Evolutionary conservation across 2,888 invertebrate species (phyloP), one percentile per base, ranked within the genome.

Genomic region (Acrobasis repandana): DNA sequence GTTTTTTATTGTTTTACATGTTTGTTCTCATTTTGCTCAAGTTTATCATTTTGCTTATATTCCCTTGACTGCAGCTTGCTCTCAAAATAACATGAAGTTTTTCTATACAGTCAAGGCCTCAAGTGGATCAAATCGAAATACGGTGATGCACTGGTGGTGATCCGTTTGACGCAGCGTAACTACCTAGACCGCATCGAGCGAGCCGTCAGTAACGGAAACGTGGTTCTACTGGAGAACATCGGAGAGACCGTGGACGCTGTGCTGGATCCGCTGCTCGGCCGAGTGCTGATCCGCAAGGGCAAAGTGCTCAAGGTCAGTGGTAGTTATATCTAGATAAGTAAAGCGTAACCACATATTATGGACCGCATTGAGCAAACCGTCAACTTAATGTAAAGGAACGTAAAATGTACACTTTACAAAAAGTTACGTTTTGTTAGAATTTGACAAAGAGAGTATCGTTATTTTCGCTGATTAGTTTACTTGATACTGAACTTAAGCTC

Each of bases 71-170:
- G 20, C 4, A 20, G 36, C 11, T 52, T 56, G 50, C 11, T 10
- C 10, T 33, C 34, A 50, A 11, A 18, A 20, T 34, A 10, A 33
- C 5, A 11, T 9, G n/a, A 43, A 14, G 4, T 3, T n/a, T 0
- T 15, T 57, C 16, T 43, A 10, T 47, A 33, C 72, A 94, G 94
- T 56, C 97, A 98, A 93, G 98, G 97, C 16, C 94, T 98, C 59
- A 98, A 98, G 85, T 98, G 98, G 98, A 98, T 99, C 65, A 98
- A 98, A 87, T 95, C 93, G n/a, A 95, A 94, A 75, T 98, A 96
- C 82, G 96, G 96, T 0, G 94, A 94, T 0, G 82, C 93, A 0
- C 85, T 98, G 51, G 94, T 95, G 58, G 94, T 97, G 4, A 92
- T 98, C 11, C 94, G 98, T 38, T 90, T 98, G 43, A 96, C 96